Base-by-base conservation (phyloP, 2,888 invertebrate genomes). In the Geophilus truncorum region DNA sequence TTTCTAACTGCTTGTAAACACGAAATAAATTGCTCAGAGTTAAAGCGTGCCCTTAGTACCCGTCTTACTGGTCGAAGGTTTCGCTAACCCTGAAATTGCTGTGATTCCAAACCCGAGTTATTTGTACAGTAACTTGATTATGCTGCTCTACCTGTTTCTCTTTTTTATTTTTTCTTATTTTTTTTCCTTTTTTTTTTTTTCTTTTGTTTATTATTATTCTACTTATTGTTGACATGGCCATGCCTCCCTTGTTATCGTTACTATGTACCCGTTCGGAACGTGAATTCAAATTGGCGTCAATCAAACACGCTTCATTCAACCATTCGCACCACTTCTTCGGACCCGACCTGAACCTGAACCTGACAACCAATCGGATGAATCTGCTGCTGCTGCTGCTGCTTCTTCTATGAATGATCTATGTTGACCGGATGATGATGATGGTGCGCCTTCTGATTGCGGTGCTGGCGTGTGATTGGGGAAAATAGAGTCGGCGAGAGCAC, bases 401-500 rank as follows among this genome's bases (percentile, higher is more conserved):
- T n/a, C n/a, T n/a, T n/a, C n/a, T n/a, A 21, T 32, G 34, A 75
- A 75, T 77, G 77, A 32, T 32, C 40, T 45, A 12, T 9, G 6
- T 15, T 77, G 28, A 18, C 32, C 28, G 79, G 82, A 78, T 81
- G 81, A 62, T 70, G 78, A 80, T 80, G 79, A 81, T 45, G 80
- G 23, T 78, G 81, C 77, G 18, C 15, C 18, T 32, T 32, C 51
- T 51, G 51, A 51, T n/a, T 51, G 51, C 62, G n/a, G 30, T 12
- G 70, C 79, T 81, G 75, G 70, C 51, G 76, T 77, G 78, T 79
- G 62, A 32, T 62, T 79, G 79, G 40, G n/a, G 80, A 81, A 82
- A 45, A 75, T 81, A 82, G 82, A 82, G 82, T 78, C 82, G 82
- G 30, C 82, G 82, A 57, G 82, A 82, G 90, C 92, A 93, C 93